Base-by-base conservation (phyloP, 2,888 invertebrate species). In the Boloria selene region DNA sequence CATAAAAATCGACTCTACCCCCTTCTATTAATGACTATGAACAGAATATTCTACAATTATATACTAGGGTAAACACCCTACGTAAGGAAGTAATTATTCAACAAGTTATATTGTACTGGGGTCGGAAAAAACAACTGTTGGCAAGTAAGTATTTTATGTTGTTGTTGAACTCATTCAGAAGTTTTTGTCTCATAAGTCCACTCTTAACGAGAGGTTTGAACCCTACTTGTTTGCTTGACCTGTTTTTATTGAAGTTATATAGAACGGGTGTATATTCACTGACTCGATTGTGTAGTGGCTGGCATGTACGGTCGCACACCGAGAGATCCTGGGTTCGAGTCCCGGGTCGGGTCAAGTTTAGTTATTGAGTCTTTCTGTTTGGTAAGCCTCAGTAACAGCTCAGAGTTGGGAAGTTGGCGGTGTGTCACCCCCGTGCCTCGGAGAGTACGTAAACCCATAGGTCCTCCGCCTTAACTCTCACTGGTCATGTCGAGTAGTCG, bases 51-150 rank as follows among this genome's bases (percentile, higher is more conserved):
- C 55, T 16, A 50, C 52, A 59, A 52, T 54, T 50, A 60, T 62
- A 64, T 16, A 58, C 53, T 67, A 70, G 71, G 73, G 72, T 73
- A 70, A 70, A 71, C 73, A 75, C 74, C 75, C 74, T 68, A 72
- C 65, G 68, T 67, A 52, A 45, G 18, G 65, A 53, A 65, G 69
- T 67, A 75, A 76, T 77, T 75, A 74, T 69, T 74, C 68, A 51
- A 71, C 72, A 71, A 68, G 69, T 74, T 74, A 70, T 72, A 68
- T 59, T 70, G 74, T 73, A 67, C 55, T 61, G 63, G 69, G 65
- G 68, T 63, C 58, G 51, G 56, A 58, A 70, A 68, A 64, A 67
- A 72, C 70, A 74, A 75, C 70, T 73, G 75, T 70, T 70, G 51
- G 64, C 56, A 65, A 63, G 61, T 69, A 65, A 63, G 61, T 69